Percentiles rank a stretch among this genome's conserved stretches.
Conservation (phyloP, 2,797 vertebrate genomes). For the Setipinna tenuifilis region DNA sequence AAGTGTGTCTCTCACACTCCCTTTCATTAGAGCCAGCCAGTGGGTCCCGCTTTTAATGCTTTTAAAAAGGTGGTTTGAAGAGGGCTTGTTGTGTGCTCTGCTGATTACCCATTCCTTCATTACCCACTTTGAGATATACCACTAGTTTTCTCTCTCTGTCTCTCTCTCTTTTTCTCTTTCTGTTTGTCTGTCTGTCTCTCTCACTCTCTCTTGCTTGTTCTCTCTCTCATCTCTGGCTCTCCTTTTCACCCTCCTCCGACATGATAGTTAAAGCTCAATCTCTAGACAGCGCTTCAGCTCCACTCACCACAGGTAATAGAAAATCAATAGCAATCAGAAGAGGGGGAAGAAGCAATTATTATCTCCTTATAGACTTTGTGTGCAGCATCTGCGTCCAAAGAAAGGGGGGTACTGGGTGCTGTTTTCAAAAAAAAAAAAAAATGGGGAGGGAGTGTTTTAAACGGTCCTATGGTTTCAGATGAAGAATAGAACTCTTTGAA, state of each 20-base stretch:
- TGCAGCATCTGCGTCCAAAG: conserved; percentile 38
- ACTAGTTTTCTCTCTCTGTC: conserved; percentile 15
- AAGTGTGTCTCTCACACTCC: conserved; percentile 37
- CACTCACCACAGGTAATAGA: conserved; percentile 57
- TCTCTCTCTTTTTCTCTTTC: neutral
- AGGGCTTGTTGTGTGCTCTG: conserved; percentile 40
- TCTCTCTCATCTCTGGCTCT: neutral
- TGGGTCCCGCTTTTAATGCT: conserved; percentile 45
- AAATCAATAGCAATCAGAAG: conserved; percentile 65
- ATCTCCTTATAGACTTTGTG: conserved; percentile 50
- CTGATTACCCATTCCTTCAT: conserved; percentile 53
- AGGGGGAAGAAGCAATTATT: conserved; percentile 55
- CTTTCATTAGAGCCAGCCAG: conserved; percentile 50
- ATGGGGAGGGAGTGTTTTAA: conserved; percentile 30
- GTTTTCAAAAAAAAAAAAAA: conserved; percentile 1
- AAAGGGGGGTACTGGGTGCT: conserved; percentile 18
- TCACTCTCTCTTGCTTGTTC: conserved; percentile 22
- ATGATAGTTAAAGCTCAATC: conserved; percentile 54
- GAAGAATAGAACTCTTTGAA: conserved; percentile 48
- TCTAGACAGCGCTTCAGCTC: conserved; percentile 42
- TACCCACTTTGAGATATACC: conserved; percentile 47
- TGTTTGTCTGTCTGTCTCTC: neutral
- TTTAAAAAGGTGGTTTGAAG: conserved; percentile 51
- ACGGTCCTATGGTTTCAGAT: conserved; percentile 49
- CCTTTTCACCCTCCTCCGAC: conserved; percentile 29